These are phyloP conservation scores for Enteromius paludinosus DNA, from an alignment of 2,797 vertebrate genomes.

Conservation along the genomic window DNA sequence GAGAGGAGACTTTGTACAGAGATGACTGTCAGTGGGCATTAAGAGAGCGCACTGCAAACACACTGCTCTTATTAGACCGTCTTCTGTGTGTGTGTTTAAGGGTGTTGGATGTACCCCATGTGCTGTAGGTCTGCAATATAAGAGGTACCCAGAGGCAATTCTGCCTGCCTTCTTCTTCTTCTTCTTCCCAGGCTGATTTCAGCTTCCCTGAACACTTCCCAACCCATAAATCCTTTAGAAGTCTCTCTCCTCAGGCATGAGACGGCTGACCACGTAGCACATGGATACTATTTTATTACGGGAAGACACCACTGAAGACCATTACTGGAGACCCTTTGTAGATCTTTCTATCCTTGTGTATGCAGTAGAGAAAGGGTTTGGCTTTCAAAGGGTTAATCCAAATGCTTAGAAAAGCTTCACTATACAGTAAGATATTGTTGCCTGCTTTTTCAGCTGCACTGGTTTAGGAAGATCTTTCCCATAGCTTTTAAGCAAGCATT, in stretches of 20 bases:
- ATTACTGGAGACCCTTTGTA: neutral
- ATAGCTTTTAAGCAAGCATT: neutral
- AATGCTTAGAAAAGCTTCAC: neutral
- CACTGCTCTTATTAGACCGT: neutral
- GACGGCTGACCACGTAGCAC: neutral
- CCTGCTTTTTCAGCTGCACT: neutral
- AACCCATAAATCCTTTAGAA: slow-evolving; percentile 28
- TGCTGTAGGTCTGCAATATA: slow-evolving; percentile 9
- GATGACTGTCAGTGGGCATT: neutral
- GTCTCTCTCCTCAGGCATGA: neutral
- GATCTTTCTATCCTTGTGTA: neutral
- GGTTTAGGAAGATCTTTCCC: neutral
- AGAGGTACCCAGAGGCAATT: slow-evolving; percentile 10
- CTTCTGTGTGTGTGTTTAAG: neutral
- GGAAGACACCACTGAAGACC: neutral
- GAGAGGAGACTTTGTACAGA: neutral
- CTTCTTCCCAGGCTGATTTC: slow-evolving; percentile 19
- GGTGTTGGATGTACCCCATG: neutral
- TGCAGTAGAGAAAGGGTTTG: neutral
- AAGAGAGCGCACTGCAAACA: neutral
- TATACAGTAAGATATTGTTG: neutral
- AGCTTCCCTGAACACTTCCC: neutral
- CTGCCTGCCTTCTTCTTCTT: neutral
- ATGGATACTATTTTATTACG: neutral
- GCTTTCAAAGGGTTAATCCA: neutral